These are phyloP conservation scores for Thereva nobilitata DNA, from an alignment of 2,888 invertebrate species.

Conservation along the genomic window DNA sequence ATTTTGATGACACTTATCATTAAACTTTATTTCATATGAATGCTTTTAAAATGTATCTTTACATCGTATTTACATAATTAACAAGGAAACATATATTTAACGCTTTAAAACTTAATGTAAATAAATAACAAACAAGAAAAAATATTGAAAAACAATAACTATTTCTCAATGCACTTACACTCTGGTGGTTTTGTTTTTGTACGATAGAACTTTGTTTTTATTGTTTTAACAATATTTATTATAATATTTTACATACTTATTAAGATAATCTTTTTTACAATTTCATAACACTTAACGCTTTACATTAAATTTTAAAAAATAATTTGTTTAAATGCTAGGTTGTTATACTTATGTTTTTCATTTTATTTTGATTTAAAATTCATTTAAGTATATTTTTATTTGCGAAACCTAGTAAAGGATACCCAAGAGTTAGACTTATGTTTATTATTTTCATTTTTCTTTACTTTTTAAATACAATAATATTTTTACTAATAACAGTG, in stretches of 20 bases:
- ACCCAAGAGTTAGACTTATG: conserved; percentile 31
- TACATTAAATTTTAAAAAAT: no score
- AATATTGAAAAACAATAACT: no score
- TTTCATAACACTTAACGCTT: no score
- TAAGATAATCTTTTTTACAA: conserved; percentile 12
- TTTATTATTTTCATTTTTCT: neutral
- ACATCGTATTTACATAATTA: no score
- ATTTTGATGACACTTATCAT: no score
- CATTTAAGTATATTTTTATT: conserved; percentile 25
- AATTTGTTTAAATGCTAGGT: no score
- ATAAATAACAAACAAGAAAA: no score
- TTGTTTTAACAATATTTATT: neutral
- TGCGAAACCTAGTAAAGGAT: conserved; percentile 38
- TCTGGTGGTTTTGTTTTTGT: conserved; percentile 26
- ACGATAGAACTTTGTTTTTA: conserved; percentile 9
- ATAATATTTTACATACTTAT: conserved; percentile 8
- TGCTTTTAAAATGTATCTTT: no score
- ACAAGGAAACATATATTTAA: no score
- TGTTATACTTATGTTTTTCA: no score
- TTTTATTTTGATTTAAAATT: conserved; percentile 21
- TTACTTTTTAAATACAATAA: conserved; percentile 36
- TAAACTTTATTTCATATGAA: no score
- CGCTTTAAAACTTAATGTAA: no score
- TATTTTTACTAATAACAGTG: conserved; percentile 54
- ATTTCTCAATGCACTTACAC: neutral